A percentile compares a stretch with the other conserved stretches of the same genome.
phyloP scores from a whole-genome alignment of 2,113 vertebrate species.

The Potamarius usumacintae region DNA sequence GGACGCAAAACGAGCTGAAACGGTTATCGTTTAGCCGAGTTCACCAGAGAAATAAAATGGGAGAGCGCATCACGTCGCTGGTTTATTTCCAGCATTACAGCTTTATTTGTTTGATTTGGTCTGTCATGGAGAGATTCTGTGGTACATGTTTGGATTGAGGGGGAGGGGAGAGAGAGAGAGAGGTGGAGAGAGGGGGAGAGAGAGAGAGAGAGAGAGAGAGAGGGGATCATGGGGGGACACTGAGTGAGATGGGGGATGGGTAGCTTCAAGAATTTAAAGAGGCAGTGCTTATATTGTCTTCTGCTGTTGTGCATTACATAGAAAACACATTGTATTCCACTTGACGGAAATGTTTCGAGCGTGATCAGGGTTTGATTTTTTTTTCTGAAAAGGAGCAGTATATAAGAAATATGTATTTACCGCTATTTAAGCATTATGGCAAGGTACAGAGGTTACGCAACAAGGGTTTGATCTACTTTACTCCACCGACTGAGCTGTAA shows the following conservation, averaged over 20 bases:
- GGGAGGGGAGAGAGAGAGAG: constrained; percentile 28
- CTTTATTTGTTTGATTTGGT: constrained; percentile 41
- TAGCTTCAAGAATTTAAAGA: constrained; percentile 56
- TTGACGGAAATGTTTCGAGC: not conserved
- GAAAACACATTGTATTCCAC: not conserved
- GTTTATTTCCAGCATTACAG: constrained; percentile 24
- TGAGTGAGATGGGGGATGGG: constrained; percentile 54
- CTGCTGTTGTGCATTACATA: constrained; percentile 3
- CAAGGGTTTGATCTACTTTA: constrained; percentile 19
- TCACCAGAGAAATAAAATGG: constrained; percentile 2
- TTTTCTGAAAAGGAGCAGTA: not conserved
- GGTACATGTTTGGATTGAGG: constrained; percentile 37
- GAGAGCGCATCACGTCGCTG: constrained; percentile 16
- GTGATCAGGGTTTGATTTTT: not conserved
- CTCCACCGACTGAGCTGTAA: not conserved
- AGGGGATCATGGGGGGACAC: constrained; percentile 32
- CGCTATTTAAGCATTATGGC: not conserved
- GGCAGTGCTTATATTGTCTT: constrained; percentile 43
- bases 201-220: constrained; percentile 33
- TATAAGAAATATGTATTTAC: not conserved
- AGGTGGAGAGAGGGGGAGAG: constrained; percentile 1
- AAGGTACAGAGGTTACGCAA: not conserved
- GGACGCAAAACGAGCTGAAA: constrained; percentile 40
- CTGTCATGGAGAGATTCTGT: constrained; percentile 42
- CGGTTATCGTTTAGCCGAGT: constrained; percentile 26